These are phyloP conservation scores for Dasypus novemcinctus DNA, from an alignment of 2,113 vertebrate genomes.

Conservation along the genomic window DNA sequence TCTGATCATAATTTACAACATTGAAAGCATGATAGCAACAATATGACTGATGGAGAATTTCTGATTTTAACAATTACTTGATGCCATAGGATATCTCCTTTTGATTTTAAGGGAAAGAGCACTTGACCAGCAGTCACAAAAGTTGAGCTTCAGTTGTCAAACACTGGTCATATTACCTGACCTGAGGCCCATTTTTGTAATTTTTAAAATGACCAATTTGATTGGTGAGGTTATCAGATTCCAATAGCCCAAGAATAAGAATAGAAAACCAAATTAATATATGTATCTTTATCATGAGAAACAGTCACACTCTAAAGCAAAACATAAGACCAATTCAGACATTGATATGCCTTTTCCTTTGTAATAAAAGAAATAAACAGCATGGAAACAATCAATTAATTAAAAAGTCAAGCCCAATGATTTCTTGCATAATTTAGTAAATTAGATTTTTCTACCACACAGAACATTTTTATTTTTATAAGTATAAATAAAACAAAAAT, in stretches of 20 bases:
- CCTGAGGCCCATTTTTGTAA: not conserved
- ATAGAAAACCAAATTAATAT: conserved; percentile 7
- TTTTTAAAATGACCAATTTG: not conserved
- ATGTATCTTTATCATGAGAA: not conserved
- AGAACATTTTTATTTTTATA: conserved; percentile 46
- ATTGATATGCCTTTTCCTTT: not conserved
- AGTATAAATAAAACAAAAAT: not conserved
- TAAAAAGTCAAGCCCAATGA: not conserved
- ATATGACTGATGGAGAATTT: not conserved
- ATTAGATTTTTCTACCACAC: not conserved
- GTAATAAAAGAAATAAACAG: not conserved
- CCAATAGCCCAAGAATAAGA: not conserved
- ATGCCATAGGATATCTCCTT: not conserved
- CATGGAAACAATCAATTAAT: not conserved
- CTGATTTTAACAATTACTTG: not conserved
- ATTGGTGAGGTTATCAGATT: not conserved
- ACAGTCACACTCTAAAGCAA: not conserved
- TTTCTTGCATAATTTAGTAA: conserved; percentile 34
- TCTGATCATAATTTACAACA: not conserved
- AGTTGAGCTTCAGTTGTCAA: not conserved
- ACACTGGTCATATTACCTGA: not conserved
- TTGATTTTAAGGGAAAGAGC: not conserved
- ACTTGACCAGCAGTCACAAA: not conserved
- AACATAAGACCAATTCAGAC: not conserved
- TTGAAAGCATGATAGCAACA: not conserved